Percentiles rank a stretch among this genome's conserved stretches.
These are phyloP conservation scores for Bambusicola thoracicus DNA, from an alignment of 2,113 vertebrate genomes.

Conservation along the genomic window DNA sequence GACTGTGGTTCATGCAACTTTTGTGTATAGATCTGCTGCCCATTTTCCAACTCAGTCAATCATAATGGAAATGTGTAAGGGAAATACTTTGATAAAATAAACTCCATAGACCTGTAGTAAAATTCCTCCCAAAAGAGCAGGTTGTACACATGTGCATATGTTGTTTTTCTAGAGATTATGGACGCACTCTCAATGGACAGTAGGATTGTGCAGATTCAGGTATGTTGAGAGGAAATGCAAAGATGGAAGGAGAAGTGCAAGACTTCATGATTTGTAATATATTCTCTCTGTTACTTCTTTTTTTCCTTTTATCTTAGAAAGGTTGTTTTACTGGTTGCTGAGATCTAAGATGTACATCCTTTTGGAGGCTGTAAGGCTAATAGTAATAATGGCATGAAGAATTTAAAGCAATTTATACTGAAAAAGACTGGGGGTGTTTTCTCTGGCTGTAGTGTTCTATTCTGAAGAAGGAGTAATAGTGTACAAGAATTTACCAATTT, in stretches of 20 bases:
- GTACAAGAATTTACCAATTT: background rate
- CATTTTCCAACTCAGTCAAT: background rate
- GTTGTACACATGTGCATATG: accelerated
- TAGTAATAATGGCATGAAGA: background rate
- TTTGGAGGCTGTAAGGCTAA: background rate
- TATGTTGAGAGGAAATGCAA: background rate
- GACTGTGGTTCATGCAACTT: background rate
- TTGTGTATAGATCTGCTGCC: background rate
- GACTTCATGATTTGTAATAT: background rate
- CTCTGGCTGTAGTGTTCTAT: background rate
- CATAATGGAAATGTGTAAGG: background rate
- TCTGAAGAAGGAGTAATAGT: background rate
- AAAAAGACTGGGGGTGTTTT: background rate
- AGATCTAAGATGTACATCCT: background rate
- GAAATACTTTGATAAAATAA: constrained; percentile 3
- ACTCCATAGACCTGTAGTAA: background rate
- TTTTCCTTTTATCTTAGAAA: background rate
- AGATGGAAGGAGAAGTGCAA: background rate
- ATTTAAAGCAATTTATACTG: background rate
- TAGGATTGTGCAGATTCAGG: background rate
- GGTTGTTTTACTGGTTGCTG: background rate
- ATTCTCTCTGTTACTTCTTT: background rate
- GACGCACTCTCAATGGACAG: background rate
- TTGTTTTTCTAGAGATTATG: background rate
- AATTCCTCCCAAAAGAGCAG: background rate